A percentile compares a stretch with the other conserved stretches of the same genome.
Evolutionary conservation across 2,888 invertebrate genomes (phyloP).

Genomic region (Drosophila longiperda): DNA sequence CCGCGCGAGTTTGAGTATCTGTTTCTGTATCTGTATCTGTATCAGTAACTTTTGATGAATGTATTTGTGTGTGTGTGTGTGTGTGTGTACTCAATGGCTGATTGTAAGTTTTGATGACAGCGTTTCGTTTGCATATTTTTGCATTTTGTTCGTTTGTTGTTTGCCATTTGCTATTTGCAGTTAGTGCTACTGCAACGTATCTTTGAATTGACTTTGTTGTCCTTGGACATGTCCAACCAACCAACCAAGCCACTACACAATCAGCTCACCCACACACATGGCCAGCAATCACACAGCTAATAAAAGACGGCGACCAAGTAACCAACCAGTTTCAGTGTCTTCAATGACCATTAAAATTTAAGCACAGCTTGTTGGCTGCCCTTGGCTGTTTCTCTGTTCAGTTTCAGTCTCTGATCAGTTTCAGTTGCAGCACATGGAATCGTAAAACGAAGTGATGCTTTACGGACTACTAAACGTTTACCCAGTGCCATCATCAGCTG

Average conservation of each 20-base stretch:
- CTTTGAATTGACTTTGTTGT: constrained; percentile 69
- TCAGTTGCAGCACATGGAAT: constrained; percentile 27
- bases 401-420: constrained; percentile 2
- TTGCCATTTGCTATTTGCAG: constrained; percentile 28
- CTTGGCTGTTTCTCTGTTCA: constrained; percentile 5
- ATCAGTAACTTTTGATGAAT: constrained; percentile 9
- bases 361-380: constrained; percentile 62
- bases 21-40: constrained; percentile 5
- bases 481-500: constrained; percentile 58
- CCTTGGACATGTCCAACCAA: constrained; percentile 40
- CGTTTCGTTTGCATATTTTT: constrained; percentile 78
- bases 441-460: constrained; percentile 53
- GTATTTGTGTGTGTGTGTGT: constrained; percentile 21
- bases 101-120: constrained; percentile 77
- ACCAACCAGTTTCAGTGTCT: constrained; percentile 45
- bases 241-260: constrained; percentile 5
- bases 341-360: constrained; percentile 76
- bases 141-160: constrained; percentile 61
- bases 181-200: constrained; percentile 35
- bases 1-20: constrained; percentile 45
- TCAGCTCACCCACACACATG: constrained; percentile 22
- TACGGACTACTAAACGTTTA: constrained; percentile 62
- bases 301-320: constrained; percentile 64
- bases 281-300: constrained; percentile 75
- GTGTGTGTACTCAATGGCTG: constrained; percentile 46